A percentile compares a stretch with the other conserved stretches of the same genome.
Evolutionary conservation across 2,113 vertebrate genomes (phyloP).

Genomic region (Hassar affinis): DNA sequence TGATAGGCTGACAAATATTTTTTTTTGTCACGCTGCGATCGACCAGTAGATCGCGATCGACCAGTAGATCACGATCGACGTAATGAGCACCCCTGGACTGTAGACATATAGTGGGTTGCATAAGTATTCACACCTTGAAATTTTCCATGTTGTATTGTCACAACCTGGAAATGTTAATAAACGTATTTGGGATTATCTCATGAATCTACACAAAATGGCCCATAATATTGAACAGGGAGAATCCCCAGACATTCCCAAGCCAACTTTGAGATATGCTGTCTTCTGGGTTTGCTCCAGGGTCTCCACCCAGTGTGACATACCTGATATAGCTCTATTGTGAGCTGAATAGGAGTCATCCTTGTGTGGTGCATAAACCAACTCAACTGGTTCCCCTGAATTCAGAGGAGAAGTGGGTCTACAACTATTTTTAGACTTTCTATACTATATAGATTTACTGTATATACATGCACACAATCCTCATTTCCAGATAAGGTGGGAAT

Average conservation of each 20-base stretch:
- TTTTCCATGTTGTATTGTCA: not conserved
- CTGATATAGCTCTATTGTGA: not conserved
- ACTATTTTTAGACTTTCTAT: too few relatives aligned
- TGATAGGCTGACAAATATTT: too few relatives aligned
- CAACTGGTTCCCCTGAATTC: not conserved
- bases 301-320: not conserved
- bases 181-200: not conserved
- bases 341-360: not conserved
- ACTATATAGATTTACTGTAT: not conserved
- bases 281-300: not conserved
- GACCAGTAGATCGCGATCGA: too few relatives aligned
- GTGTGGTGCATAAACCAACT: not conserved
- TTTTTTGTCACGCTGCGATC: too few relatives aligned
- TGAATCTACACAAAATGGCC: not conserved
- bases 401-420: not conserved
- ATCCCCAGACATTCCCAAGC: not conserved
- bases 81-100: too few relatives aligned
- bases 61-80: too few relatives aligned
- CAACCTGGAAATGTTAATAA: not conserved
- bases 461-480: too few relatives aligned
- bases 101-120: not conserved
- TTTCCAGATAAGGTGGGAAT: too few relatives aligned
- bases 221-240: not conserved
- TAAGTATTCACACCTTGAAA: not conserved
- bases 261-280: not conserved